These are phyloP conservation scores for Sycobia sp. DNA, from an alignment of 1,140 invertebrate species.

Conservation along the genomic window DNA sequence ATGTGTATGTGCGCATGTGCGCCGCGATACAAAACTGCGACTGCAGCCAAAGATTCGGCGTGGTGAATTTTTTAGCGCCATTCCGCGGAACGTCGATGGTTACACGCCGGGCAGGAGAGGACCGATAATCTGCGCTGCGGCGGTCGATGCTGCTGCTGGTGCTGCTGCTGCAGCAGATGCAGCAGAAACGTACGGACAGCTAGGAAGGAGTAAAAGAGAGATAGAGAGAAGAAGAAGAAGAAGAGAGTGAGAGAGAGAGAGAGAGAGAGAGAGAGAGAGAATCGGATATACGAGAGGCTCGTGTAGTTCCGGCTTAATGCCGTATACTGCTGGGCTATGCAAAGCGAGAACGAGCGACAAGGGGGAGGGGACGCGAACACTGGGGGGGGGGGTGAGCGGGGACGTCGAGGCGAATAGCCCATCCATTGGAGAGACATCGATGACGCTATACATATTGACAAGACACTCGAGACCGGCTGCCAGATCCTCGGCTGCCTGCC, in stretches of 20 bases:
- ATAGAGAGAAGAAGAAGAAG: too few species aligned
- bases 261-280: not conserved
- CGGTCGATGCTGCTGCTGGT: not conserved
- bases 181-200: too few species aligned
- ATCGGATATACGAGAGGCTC: constrained; percentile 4
- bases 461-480: constrained; percentile 54
- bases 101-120: not conserved
- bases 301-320: constrained; percentile 7
- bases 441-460: constrained; percentile 60
- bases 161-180: not conserved
- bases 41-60: constrained; percentile 8
- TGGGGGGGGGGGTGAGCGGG: too few species aligned
- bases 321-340: constrained; percentile 26
- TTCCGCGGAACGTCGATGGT: not conserved
- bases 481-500: constrained; percentile 38
- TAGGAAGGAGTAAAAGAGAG: too few species aligned
- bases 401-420: constrained; percentile 40
- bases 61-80: constrained; percentile 30
- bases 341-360: constrained; percentile 20
- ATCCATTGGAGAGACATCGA: constrained; percentile 53
- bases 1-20: too few species aligned
- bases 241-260: not conserved
- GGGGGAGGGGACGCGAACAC: constrained; percentile 17
- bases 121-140: constrained; percentile 30
- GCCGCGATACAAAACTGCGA: too few species aligned